Evolutionary conservation across 2,888 invertebrate species (phyloP).

Genomic region (Magallana nippona): DNA sequence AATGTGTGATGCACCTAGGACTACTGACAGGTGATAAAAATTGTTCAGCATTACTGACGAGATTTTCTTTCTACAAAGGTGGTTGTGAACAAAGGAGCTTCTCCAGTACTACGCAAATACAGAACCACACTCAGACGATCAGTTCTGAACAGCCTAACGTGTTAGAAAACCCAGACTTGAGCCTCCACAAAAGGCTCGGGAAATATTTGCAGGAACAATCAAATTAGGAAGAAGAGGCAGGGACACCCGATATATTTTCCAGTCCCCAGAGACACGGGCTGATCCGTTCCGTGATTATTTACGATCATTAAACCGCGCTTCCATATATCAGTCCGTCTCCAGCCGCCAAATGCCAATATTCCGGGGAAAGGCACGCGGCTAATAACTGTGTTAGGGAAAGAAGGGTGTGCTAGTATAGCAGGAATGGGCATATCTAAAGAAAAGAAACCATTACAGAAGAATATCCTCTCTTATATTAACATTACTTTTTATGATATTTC

Average conservation of each 20-base stretch:
- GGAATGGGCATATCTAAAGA: too few relatives aligned
- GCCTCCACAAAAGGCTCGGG: background rate
- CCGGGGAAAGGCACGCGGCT: background rate
- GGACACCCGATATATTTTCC: conserved; percentile 26
- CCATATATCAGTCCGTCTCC: background rate
- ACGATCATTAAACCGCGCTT: background rate
- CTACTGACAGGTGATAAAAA: too few relatives aligned
- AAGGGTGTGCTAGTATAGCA: background rate
- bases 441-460: too few relatives aligned
- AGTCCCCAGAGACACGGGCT: background rate
- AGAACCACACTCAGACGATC: background rate
- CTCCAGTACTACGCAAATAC: too few relatives aligned
- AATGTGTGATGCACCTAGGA: too few relatives aligned
- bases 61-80: too few relatives aligned
- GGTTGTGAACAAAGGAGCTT: too few relatives aligned
- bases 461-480: too few relatives aligned
- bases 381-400: background rate
- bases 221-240: conserved; percentile 3
- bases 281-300: conserved; percentile 29
- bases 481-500: too few relatives aligned
- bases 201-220: conserved; percentile 23
- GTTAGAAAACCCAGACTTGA: background rate
- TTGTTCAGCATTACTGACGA: too few relatives aligned
- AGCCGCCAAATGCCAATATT: conserved; percentile 9
- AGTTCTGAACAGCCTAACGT: background rate